Conservation (phyloP, 2,888 invertebrate genomes). For the Neuroscelio doddi region DNA sequence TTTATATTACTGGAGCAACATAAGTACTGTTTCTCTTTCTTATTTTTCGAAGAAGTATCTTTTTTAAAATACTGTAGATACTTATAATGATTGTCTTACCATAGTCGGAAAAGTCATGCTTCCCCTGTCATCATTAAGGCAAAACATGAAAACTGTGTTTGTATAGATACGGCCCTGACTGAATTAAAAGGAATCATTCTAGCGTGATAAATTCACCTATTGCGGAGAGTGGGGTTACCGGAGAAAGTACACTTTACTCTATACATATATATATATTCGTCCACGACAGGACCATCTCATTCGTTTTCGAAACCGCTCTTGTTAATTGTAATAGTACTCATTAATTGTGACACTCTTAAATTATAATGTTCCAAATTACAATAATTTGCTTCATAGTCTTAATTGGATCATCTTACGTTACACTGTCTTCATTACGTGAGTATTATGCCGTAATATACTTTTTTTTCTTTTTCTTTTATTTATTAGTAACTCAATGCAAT, state of each 20-base stretch:
- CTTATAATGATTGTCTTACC: too few species aligned
- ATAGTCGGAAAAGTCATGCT: not conserved
- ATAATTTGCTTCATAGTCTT: constrained; percentile 27
- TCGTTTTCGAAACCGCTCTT: constrained; percentile 65
- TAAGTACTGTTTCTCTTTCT: too few species aligned
- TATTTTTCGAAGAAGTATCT: too few species aligned
- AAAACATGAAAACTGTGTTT: constrained; percentile 27
- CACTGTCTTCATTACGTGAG: constrained; percentile 43
- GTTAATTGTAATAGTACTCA: constrained; percentile 41
- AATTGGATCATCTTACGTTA: constrained; percentile 28
- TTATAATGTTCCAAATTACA: constrained; percentile 26
- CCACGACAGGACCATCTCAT: constrained; percentile 58
- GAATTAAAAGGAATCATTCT: constrained; percentile 66
- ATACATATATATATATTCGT: constrained; percentile 67
- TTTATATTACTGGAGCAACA: too few species aligned
- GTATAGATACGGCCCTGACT: constrained; percentile 66
- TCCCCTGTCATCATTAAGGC: not conserved
- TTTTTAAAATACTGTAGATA: too few species aligned
- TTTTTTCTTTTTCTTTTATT: too few species aligned
- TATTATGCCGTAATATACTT: too few species aligned
- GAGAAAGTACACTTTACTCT: constrained; percentile 70
- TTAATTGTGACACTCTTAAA: constrained; percentile 26
- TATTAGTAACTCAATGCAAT: too few species aligned
- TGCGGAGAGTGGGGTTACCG: constrained; percentile 57
- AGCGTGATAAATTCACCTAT: constrained; percentile 66